These are phyloP conservation scores for Heptranchias perlo DNA, from an alignment of 2,113 vertebrate genomes.

Conservation along the genomic window DNA sequence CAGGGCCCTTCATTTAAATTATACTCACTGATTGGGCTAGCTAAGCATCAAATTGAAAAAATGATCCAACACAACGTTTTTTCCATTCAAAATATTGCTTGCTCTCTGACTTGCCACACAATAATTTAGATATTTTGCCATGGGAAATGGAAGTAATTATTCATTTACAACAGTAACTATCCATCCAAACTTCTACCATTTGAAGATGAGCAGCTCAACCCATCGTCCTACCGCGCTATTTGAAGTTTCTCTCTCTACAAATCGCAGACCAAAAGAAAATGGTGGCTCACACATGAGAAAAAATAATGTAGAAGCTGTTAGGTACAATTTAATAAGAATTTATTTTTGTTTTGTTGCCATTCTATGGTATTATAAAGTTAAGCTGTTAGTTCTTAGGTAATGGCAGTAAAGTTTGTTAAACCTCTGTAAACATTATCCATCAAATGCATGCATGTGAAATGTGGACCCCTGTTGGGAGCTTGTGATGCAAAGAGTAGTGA, in stretches of 20 bases:
- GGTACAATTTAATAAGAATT: not conserved
- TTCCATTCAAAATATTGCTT: not conserved
- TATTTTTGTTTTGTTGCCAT: not conserved
- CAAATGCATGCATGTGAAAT: slow-evolving; percentile 34
- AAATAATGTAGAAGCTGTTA: not conserved
- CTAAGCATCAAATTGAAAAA: not conserved
- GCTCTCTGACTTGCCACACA: not conserved
- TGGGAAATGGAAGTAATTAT: not conserved
- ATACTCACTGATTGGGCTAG: not conserved
- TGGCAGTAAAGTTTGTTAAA: slow-evolving; percentile 35
- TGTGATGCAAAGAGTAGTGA: not conserved
- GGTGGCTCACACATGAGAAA: not conserved
- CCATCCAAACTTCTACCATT: not conserved
- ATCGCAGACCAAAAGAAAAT: not conserved
- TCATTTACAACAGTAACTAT: not conserved
- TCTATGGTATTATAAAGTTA: slow-evolving; percentile 14
- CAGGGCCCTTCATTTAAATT: not conserved
- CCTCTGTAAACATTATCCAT: slow-evolving; percentile 30
- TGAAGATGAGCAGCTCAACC: not conserved
- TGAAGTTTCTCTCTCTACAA: not conserved
- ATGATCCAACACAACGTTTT: not conserved
- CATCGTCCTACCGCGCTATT: not conserved
- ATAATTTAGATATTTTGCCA: not conserved
- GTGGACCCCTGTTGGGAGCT: slow-evolving; percentile 30
- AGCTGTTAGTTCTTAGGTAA: slow-evolving; percentile 7